Conservation (phyloP, 2,797 vertebrate species). For the Muscicapa striata region DNA sequence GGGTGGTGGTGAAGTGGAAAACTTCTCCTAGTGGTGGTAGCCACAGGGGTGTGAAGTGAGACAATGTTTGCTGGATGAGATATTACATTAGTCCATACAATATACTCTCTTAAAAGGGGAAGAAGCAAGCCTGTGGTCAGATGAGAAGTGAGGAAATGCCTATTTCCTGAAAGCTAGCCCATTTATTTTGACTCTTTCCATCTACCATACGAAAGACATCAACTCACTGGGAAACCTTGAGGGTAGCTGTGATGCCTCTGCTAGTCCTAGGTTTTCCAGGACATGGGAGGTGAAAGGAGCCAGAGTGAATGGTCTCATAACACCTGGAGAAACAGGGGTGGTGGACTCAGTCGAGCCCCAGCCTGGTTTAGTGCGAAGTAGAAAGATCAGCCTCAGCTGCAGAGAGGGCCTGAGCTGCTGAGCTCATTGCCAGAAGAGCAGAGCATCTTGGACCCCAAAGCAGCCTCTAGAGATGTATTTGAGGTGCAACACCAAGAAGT, state of each 20-base stretch:
- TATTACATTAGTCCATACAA: neutral
- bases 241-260: neutral
- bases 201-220: neutral
- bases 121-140: neutral
- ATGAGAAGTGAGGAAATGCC: constrained; percentile 18
- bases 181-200: neutral
- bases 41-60: neutral
- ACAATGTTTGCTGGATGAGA: neutral
- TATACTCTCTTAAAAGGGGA: neutral
- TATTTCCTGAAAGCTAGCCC: neutral
- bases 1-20: neutral
- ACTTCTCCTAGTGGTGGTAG: neutral
- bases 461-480: neutral
- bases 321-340: neutral
- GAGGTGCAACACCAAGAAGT: neutral
- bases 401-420: neutral
- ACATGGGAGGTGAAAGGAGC: neutral
- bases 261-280: neutral
- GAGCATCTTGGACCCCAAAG: neutral
- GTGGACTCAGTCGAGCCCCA: neutral
- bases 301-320: neutral
- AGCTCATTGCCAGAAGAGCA: neutral
- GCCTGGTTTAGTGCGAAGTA: neutral
- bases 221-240: neutral
- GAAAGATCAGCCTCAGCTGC: neutral